phyloP scores from a whole-genome alignment of 2,797 vertebrate genomes.

The Cuculus canorus region DNA sequence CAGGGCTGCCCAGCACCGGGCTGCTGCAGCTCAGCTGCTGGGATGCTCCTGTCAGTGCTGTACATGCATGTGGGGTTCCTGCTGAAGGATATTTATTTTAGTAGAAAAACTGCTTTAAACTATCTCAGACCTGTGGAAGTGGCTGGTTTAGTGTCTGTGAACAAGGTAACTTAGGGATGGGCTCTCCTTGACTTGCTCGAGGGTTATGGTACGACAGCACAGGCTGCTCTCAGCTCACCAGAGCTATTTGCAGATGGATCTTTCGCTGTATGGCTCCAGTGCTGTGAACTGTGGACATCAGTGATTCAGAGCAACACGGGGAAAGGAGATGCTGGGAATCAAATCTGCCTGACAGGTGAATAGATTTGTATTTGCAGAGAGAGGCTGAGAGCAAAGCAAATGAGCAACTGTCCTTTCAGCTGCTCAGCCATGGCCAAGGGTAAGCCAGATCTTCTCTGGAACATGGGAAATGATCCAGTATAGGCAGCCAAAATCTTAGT shows the following conservation, averaged over 20 bases:
- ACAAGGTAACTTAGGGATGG: not conserved
- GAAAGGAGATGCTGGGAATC: not conserved
- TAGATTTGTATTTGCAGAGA: not conserved
- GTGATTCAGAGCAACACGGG: not conserved
- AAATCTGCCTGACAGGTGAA: not conserved
- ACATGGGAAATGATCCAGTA: rapidly evolving
- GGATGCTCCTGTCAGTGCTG: not conserved
- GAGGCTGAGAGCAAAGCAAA: not conserved
- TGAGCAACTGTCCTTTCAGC: not conserved
- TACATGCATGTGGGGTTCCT: rapidly evolving
- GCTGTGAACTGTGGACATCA: not conserved
- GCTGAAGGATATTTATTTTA: not conserved
- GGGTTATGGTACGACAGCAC: not conserved
- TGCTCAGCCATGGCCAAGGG: not conserved
- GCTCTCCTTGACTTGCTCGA: not conserved
- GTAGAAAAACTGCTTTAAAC: not conserved
- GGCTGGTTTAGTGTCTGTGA: not conserved
- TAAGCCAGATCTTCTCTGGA: not conserved
- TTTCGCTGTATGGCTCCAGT: not conserved
- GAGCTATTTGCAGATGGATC: not conserved
- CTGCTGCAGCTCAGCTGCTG: not conserved
- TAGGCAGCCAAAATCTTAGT: not conserved
- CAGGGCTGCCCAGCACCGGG: not conserved
- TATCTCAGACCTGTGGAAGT: not conserved
- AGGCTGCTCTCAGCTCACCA: not conserved